Evolutionary conservation across 37 sponge, comb jelly and placozoan genomes (phyloP).

Genomic region (Beroe forskalii): DNA sequence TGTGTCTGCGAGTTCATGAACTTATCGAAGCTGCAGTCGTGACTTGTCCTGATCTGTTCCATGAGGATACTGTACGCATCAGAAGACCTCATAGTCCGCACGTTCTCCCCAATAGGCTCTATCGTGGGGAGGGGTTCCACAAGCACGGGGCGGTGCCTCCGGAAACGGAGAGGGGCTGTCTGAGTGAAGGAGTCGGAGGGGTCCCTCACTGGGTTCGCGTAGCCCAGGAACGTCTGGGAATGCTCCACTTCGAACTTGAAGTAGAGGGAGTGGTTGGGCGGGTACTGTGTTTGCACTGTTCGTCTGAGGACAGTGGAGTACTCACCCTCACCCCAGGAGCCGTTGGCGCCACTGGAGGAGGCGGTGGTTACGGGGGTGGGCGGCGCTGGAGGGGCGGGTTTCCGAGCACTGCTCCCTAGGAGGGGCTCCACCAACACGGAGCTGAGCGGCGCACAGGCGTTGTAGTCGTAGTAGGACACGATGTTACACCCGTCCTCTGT

Average conservation of each 20-base stretch:
- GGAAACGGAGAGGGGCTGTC: constrained; percentile 18
- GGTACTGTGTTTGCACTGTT: constrained; percentile 35
- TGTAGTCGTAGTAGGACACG: background rate
- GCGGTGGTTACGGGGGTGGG: background rate
- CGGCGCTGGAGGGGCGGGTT: background rate
- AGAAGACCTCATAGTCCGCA: constrained; percentile 46
- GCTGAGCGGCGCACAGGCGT: background rate
- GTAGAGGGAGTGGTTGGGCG: constrained; percentile 37
- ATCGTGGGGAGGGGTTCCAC: constrained; percentile 58
- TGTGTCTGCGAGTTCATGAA: constrained; percentile 43
- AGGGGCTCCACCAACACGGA: constrained; percentile 41
- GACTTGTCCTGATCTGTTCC: constrained; percentile 52
- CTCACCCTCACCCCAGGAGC: no score
- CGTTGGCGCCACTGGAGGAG: background rate
- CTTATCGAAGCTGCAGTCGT: constrained; percentile 37
- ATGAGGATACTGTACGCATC: constrained; percentile 51
- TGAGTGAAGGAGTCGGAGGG: constrained; percentile 46
- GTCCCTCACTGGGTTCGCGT: background rate
- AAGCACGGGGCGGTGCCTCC: constrained; percentile 24
- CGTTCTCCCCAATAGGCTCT: constrained; percentile 54
- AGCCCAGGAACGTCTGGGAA: constrained; percentile 23
- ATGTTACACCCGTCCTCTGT: background rate
- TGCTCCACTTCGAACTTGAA: background rate
- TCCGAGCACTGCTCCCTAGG: constrained; percentile 7
- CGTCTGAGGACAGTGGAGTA: background rate